Evolutionary conservation across 2,888 invertebrate genomes (phyloP), one percentile per base, ranked within the genome.

Genomic region (Ceriagrion tenellum): DNA sequence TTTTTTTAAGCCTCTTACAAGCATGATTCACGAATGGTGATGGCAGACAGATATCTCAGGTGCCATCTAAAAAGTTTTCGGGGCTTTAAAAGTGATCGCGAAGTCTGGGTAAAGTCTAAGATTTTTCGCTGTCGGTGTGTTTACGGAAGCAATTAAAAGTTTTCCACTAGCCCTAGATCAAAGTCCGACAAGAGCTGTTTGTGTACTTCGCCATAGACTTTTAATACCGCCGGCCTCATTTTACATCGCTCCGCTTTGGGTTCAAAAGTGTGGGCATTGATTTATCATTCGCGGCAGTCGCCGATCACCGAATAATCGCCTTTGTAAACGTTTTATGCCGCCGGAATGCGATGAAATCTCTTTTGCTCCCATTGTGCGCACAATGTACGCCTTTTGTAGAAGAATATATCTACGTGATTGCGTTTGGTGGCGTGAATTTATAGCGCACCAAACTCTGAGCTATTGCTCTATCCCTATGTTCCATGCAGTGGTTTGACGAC

Each of bases 101-200:
- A 69, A 69, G 59, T 35, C 81, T 35, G 0, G 35, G 30, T 35
- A 8, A 35, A 81, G 81, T 81, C 35, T 30, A 81, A 35, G 35
- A 35, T 35, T 81, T 81, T 81, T 35, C 35, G 30, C 30, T 35
- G 26, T 16, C 35, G 35, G 23, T 35, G 10, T 35, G 30, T 81
- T 81, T 81, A 35, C 81, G 35, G 81, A 30, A 35, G 81, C 35
- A 81, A 81, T 81, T 81, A 81, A 81, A 81, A 81, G 81, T 81
- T 81, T 81, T 35, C 81, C 35, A 81, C 81, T 35, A n/a, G 69
- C 69, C 81, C 59, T 0, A 35, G 81, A 81, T 81, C 30, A 18
- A 81, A 35, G 30, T 30, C 16, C 30, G 35, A 18, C 35, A 8
- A 81, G 35, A n/a, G 30, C 81, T 81, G 0, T 81, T 81, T 35